Base-by-base conservation (phyloP, 1,140 invertebrate genomes). In the Nasonia giraulti region DNA sequence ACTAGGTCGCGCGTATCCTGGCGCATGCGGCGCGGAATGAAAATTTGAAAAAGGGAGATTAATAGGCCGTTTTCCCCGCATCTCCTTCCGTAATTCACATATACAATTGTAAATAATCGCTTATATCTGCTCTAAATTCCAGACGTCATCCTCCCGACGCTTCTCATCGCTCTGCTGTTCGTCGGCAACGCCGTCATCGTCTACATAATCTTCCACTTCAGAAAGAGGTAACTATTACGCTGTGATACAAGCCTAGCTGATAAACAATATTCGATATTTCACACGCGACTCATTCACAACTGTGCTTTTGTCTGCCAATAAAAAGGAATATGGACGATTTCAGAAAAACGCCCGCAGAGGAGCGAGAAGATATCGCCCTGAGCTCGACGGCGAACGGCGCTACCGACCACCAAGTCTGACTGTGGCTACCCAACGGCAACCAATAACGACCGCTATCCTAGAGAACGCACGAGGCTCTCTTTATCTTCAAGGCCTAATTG, bases 151-250 rank as follows among this genome's bases (percentile, higher is more conserved):
- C 93, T 95, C 85, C 95, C 95, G 89, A 94, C 94, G 88, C 90
- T 95, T 82, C 92, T 96, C 74, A 95, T 95, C 89, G 94, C 94
- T 86, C 93, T 94, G 84, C 91, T 96, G 55, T 95, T 96, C 89
- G 93, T 95, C 75, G 94, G 95, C 62, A 96, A 96, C 88, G 95
- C 94, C 62, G 93, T 95, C 89, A 95, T 95, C 89, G 93, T 96
- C 23, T 95, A 95, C 89, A 94, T 95, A 86, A 96, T 96, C 90
- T 95, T 95, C 89, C 95, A 95, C 88, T 95, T 95, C 86, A 94
- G 94, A 87, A 95, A 95, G 93, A 94, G 95, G 95, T 95, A 89
- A 92, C 92, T 0, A 73, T 33, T n/a, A 31, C 27, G 27, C 33
- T 10, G 27, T 27, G 27, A 27, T 27, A 55, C 5, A 84, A n/a